These are phyloP conservation scores for Hetaerina titia DNA, from an alignment of 2,888 invertebrate genomes.

Conservation along the genomic window DNA sequence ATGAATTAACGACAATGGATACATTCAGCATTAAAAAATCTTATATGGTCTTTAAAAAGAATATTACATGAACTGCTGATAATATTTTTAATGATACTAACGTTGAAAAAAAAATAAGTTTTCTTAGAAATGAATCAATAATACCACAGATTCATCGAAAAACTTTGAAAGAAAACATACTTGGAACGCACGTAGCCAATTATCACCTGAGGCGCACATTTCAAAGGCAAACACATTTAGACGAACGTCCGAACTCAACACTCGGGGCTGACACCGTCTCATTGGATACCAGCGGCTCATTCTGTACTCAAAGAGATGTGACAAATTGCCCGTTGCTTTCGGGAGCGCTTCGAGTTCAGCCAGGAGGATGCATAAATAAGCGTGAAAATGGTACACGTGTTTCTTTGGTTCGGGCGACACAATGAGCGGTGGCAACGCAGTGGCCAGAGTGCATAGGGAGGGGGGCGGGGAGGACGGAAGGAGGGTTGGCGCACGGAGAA, in stretches of 20 bases:
- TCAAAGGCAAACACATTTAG: background rate
- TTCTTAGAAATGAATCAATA: no score
- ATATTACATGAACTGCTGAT: no score
- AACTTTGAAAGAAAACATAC: no score
- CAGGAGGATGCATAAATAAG: conserved; percentile 2
- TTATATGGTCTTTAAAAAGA: no score
- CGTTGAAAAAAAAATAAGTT: no score
- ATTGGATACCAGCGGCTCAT: background rate
- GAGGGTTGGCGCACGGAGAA: background rate
- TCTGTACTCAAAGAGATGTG: background rate
- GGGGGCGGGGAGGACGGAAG: background rate
- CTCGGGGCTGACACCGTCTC: background rate
- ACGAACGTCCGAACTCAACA: background rate
- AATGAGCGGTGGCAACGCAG: background rate
- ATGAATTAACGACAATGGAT: no score
- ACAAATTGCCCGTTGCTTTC: background rate
- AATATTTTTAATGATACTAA: no score
- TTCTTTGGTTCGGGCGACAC: background rate
- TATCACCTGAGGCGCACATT: no score
- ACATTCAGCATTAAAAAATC: no score
- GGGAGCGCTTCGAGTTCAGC: background rate
- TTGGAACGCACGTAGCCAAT: no score
- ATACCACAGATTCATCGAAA: no score
- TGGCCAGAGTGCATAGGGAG: background rate
- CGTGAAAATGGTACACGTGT: background rate